Percentiles rank a stretch among this genome's conserved stretches.
Conservation (phyloP, 2,113 vertebrate genomes). For the Leptobrachium ailaonicum region DNA sequence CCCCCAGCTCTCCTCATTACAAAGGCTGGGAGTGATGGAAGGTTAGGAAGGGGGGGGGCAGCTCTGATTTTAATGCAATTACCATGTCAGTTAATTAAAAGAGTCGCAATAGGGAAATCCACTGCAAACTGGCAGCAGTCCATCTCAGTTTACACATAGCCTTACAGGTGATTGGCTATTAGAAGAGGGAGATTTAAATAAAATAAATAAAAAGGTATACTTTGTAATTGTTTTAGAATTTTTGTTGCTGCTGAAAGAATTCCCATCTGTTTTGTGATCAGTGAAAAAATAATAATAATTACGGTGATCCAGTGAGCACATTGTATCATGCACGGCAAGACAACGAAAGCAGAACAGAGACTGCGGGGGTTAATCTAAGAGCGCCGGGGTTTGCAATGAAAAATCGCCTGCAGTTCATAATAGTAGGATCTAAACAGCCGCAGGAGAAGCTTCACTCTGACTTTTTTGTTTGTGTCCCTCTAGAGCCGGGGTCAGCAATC, state of each 20-base stretch:
- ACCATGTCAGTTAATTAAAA: constrained; percentile 48
- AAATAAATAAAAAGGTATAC: neutral
- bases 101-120: constrained; percentile 50
- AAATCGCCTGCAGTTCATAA: neutral
- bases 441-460: too few species aligned
- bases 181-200: too few species aligned
- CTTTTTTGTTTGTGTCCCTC: too few species aligned
- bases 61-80: constrained; percentile 40
- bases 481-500: too few species aligned
- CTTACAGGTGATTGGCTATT: neutral
- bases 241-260: constrained; percentile 54
- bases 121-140: constrained; percentile 55
- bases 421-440: too few species aligned
- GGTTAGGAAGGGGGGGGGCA: neutral
- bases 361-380: neutral
- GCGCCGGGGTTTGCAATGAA: neutral
- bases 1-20: neutral
- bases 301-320: constrained; percentile 33
- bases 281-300: constrained; percentile 54
- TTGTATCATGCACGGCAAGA: constrained; percentile 60
- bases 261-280: constrained; percentile 89
- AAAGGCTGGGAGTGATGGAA: constrained; percentile 30
- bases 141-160: constrained; percentile 36
- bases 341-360: constrained; percentile 24
- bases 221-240: neutral